Evolutionary conservation across 1,140 invertebrate genomes (phyloP).

Genomic region (Doryteuthis pealeii): DNA sequence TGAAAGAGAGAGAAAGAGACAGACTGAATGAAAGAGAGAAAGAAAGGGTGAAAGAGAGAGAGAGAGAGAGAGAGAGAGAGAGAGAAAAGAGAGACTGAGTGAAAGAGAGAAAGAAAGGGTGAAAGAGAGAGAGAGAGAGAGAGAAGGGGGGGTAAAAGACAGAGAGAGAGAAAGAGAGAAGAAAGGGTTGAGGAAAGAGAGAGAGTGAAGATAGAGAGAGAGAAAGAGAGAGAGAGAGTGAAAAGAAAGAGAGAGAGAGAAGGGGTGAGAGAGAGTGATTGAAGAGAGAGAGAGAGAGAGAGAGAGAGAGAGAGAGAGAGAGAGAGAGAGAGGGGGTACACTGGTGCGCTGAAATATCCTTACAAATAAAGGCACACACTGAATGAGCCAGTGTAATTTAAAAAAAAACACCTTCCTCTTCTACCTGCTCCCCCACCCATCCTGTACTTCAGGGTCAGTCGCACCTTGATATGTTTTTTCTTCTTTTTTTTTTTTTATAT

Average conservation of each 20-base stretch:
- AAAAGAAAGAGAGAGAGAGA: not conserved
- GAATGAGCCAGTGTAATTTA: no score
- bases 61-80: not conserved
- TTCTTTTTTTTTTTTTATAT: no score
- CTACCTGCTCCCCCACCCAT: no score
- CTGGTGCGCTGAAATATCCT: no score
- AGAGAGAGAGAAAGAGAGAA: not conserved
- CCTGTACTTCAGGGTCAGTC: no score
- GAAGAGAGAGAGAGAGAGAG: not conserved
- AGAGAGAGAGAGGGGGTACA: not conserved
- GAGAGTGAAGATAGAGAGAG: not conserved
- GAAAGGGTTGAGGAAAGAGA: not conserved
- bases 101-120: not conserved
- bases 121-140: not conserved
- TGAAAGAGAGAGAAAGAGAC: not conserved
- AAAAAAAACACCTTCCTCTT: no score
- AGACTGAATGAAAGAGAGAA: not conserved
- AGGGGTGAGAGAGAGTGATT: not conserved
- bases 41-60: not conserved
- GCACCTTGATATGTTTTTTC: no score
- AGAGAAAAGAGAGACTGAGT: not conserved
- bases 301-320: constrained; percentile 1
- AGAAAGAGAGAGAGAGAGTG: not conserved
- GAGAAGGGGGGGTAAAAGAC: not conserved
- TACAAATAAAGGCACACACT: no score